Conservation (phyloP, 1,140 invertebrate genomes). For the Portunus trituberculatus region DNA sequence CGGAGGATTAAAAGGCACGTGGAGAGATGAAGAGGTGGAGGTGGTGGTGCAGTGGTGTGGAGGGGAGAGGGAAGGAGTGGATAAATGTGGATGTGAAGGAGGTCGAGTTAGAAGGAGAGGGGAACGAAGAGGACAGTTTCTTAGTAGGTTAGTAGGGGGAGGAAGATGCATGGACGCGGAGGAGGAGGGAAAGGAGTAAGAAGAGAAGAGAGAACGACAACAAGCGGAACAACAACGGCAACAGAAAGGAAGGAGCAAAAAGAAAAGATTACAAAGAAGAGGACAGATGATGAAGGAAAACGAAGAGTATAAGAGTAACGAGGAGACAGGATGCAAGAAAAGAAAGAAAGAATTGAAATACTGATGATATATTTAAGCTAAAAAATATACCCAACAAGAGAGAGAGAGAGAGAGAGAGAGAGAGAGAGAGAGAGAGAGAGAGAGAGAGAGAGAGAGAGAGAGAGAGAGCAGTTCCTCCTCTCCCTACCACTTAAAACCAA, state of each 20-base stretch:
- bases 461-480: background rate
- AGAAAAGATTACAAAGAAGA: no score
- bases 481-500: background rate
- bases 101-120: background rate
- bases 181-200: background rate
- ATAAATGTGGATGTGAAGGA: background rate
- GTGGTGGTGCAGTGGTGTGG: background rate
- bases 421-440: no score
- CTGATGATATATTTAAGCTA: background rate
- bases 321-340: background rate
- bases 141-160: background rate
- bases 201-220: background rate
- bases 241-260: no score
- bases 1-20: background rate
- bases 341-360: background rate
- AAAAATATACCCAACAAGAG: background rate
- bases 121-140: background rate
- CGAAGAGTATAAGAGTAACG: no score
- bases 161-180: background rate
- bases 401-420: conserved; percentile 13
- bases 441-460: conserved; percentile 15
- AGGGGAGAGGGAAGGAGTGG: background rate
- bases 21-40: background rate
- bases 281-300: no score
- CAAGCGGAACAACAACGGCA: no score